Base-by-base conservation (phyloP, 2,113 vertebrate species). In the Ascaphus truei region DNA sequence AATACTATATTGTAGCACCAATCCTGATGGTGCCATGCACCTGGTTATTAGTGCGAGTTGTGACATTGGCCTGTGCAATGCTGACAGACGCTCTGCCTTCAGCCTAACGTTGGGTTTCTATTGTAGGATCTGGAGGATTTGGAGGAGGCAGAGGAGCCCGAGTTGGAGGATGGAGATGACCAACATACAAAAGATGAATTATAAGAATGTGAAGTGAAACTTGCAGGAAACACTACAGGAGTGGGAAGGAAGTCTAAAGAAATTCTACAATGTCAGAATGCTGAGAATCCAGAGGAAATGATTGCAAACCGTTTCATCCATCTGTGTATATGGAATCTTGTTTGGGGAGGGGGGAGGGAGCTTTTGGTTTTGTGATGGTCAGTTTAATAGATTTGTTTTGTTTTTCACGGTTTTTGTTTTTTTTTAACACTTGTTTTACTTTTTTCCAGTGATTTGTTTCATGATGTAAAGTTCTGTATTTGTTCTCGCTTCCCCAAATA, bases 111-210 rank as follows among this genome's bases (percentile, higher is more conserved):
- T n/a, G n/a, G n/a, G 12, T 43, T 12, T 41, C 23, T 11, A 0
- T 6, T 41, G 2, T 62, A 99, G 94, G 94, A 93, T 64, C 74
- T 92, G 8, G 92, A 90, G 62, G 93, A 96, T 27, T 68, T 93
- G 9, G 96, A 96, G 2, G 92, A 81, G 0, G 82, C 88, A 0
- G 79, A 90, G 3, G 89, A 91, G 58, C 81, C 83, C 0, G 91
- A 90, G 7, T 76, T 88, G 37, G 92, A 92, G 1, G 86, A 83
- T 3, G 93, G 95, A 2, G 90, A 91, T 0, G 94, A 96, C 0
- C 91, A 87, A 25, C 80, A 74, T 16, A 72, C 79, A 39, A 96
- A 93, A 43, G 96, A 98, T 18, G 96, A 98, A 78, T 91, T 98
- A 85, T 98, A 92, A 91, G 34, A 41, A n/a, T 16, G 52, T 61